phyloP scores from a whole-genome alignment of 2,113 vertebrate genomes.

The Lophochroa leadbeateri region DNA sequence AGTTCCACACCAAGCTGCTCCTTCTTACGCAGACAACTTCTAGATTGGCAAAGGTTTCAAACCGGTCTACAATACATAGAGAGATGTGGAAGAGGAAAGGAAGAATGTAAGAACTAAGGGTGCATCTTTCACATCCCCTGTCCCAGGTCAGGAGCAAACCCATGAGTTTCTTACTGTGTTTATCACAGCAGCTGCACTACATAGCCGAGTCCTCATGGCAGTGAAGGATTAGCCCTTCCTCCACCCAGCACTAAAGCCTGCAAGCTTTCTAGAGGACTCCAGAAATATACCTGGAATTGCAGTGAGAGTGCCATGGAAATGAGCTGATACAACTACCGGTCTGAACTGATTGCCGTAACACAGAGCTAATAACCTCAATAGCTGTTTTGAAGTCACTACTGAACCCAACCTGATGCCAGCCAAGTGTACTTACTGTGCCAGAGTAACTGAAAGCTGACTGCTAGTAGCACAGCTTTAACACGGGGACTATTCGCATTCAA shows the following conservation, averaged over 20 bases:
- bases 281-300: neutral
- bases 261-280: neutral
- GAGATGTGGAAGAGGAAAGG: neutral
- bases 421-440: accelerated
- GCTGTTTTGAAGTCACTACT: neutral
- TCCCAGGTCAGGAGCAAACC: neutral
- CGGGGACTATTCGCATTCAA: neutral
- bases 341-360: neutral
- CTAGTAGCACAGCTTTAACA: neutral
- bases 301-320: neutral
- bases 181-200: neutral
- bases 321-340: neutral
- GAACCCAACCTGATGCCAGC: neutral
- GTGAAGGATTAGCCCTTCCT: neutral
- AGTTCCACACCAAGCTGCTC: neutral
- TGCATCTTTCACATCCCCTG: neutral
- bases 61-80: accelerated
- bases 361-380: neutral
- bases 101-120: neutral
- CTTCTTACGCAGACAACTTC: neutral
- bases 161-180: neutral
- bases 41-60: neutral
- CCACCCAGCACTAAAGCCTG: neutral
- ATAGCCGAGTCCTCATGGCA: neutral
- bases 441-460: neutral